phyloP scores from a whole-genome alignment of 2,888 invertebrate species.

The Aphidius colemani region DNA sequence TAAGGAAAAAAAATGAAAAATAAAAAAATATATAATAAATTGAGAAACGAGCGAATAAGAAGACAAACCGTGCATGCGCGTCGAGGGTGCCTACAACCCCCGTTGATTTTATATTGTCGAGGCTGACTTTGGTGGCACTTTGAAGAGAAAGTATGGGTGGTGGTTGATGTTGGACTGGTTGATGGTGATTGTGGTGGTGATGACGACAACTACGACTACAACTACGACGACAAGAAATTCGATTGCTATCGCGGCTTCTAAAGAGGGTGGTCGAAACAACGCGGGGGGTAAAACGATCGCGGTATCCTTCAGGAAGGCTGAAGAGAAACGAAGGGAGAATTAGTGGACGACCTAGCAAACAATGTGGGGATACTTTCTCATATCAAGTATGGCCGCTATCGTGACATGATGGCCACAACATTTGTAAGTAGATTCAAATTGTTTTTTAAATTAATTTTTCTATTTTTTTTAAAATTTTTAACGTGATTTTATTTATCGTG shows the following conservation, averaged over 20 bases:
- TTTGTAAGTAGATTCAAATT: slow-evolving; percentile 52
- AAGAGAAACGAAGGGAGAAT: slow-evolving; percentile 49
- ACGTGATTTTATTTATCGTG: not conserved
- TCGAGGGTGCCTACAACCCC: slow-evolving; percentile 16
- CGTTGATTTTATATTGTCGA: slow-evolving; percentile 27
- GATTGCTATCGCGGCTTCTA: not conserved
- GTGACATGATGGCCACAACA: slow-evolving; percentile 60
- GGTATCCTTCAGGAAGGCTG: slow-evolving; percentile 41
- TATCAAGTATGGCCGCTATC: slow-evolving; percentile 61
- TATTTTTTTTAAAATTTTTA: slow-evolving; percentile 5
- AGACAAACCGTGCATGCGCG: slow-evolving; percentile 18
- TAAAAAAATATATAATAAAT: slow-evolving; percentile 7
- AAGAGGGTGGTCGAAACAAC: slow-evolving; percentile 50
- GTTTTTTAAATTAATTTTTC: slow-evolving; percentile 18
- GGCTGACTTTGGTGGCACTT: slow-evolving; percentile 31
- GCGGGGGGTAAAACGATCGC: slow-evolving; percentile 20
- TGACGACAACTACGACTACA: too few relatives aligned
- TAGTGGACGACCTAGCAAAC: slow-evolving; percentile 57
- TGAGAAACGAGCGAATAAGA: slow-evolving; percentile 22
- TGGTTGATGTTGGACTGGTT: slow-evolving; percentile 15
- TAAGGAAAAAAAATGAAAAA: slow-evolving; percentile 24
- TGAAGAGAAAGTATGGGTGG: slow-evolving; percentile 27
- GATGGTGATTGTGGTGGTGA: slow-evolving; percentile 34
- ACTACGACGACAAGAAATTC: too few relatives aligned
- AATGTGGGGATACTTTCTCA: slow-evolving; percentile 61